Percentiles rank a stretch among this genome's conserved stretches.
Conservation (phyloP, 2,113 vertebrate species). For the Sus scrofa region T2T-Sscrofa CM000828.6:73746501-73747000, state of each 20-base stretch:
- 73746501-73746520: not conserved
- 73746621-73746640: not conserved
- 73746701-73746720: accelerated
- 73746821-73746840: not conserved
- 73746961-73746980: slow-evolving; percentile 49
- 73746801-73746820: not conserved
- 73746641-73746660: no score
- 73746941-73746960: not conserved
- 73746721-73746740: not conserved
- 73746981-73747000: not conserved
- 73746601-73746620: not conserved
- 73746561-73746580: not conserved
- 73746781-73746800: accelerated
- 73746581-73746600: not conserved
- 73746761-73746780: not conserved
- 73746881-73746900: not conserved
- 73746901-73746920: not conserved
- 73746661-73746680: not conserved
- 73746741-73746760: not conserved
- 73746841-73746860: not conserved
- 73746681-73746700: not conserved
- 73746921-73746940: not conserved
- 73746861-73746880: not conserved
- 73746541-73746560: not conserved
- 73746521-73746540: not conserved